Evolutionary conservation across 2,113 vertebrate species (phyloP).

Genomic region (Lanius collurio): DNA sequence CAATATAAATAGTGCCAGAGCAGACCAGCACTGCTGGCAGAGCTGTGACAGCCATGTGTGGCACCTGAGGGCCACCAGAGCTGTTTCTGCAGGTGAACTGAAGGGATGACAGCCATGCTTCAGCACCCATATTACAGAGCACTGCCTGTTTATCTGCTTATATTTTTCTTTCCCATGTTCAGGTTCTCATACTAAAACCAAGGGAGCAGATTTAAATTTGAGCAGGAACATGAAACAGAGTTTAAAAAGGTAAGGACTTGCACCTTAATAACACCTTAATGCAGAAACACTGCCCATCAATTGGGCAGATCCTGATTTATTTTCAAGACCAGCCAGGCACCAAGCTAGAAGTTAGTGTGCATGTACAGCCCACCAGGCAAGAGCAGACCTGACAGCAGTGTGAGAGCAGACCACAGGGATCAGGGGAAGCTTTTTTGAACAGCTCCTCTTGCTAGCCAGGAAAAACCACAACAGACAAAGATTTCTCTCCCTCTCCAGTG

Average conservation of each 20-base stretch:
- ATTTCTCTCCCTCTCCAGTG: not conserved
- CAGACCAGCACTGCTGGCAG: not conserved
- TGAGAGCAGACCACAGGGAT: not conserved
- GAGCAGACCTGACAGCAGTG: not conserved
- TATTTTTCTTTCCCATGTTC: not conserved
- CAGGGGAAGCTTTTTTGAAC: not conserved
- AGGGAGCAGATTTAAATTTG: not conserved
- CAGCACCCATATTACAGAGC: not conserved
- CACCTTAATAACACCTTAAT: not conserved
- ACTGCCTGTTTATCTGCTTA: not conserved
- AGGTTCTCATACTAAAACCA: not conserved
- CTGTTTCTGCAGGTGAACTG: not conserved
- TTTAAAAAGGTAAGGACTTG: not conserved
- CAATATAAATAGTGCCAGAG: rapidly evolving
- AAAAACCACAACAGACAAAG: not conserved
- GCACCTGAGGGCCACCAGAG: not conserved
- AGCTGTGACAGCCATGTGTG: not conserved
- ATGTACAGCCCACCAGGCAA: not conserved
- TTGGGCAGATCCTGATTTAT: not conserved
- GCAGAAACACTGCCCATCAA: not conserved
- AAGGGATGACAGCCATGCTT: not conserved
- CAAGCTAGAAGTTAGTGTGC: not conserved
- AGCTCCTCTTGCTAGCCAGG: not conserved
- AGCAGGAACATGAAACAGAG: not conserved
- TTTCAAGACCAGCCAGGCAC: not conserved